These are phyloP conservation scores for Esox lucius DNA, from an alignment of 2,797 vertebrate species.

Conservation along the genomic window DNA sequence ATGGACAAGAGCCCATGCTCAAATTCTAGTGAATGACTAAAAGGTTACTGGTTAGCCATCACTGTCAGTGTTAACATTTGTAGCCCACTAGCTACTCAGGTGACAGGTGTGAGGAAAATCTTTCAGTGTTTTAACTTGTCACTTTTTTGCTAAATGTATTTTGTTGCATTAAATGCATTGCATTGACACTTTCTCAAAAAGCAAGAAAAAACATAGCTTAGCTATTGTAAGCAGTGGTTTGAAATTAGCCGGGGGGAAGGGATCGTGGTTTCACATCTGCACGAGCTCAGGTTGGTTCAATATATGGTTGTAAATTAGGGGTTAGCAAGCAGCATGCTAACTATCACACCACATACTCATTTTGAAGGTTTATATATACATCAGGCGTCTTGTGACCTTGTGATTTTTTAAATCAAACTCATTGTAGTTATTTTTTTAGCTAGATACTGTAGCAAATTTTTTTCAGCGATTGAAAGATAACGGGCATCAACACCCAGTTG, in stretches of 20 bases:
- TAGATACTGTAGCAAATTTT: background rate
- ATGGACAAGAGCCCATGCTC: background rate
- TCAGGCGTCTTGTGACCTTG: background rate
- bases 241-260: conserved; percentile 28
- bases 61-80: background rate
- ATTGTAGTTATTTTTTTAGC: background rate
- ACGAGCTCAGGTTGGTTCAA: background rate
- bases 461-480: background rate
- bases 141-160: background rate
- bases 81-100: background rate
- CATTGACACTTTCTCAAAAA: background rate
- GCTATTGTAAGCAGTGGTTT: conserved; percentile 6
- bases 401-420: background rate
- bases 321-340: conserved; percentile 17
- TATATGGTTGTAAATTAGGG: conserved; percentile 1
- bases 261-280: conserved; percentile 43
- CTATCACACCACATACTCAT: conserved; percentile 20
- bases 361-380: background rate
- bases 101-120: conserved; percentile 27
- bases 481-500: background rate
- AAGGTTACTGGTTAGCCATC: background rate
- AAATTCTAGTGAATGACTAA: background rate
- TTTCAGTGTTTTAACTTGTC: background rate
- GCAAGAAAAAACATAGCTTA: background rate
- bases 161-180: background rate